Conservation (phyloP, 2,888 invertebrate species). For the Zeuzera pyrina region DNA sequence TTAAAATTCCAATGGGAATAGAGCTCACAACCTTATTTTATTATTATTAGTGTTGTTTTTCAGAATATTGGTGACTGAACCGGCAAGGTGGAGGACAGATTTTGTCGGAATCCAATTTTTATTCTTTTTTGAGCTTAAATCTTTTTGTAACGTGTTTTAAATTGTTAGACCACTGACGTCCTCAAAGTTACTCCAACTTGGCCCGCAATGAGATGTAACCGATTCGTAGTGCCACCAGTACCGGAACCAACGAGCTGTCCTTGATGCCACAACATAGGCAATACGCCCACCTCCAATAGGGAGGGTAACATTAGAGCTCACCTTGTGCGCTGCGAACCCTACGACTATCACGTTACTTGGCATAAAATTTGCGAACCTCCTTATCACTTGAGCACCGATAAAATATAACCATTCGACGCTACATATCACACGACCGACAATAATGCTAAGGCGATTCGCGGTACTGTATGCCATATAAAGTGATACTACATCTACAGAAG, state of each 20-base stretch:
- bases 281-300: constrained; percentile 74
- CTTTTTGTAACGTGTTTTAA: neutral
- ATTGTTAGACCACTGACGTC: too few relatives aligned
- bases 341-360: constrained; percentile 43
- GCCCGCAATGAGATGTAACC: constrained; percentile 31
- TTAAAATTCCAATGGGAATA: constrained; percentile 69
- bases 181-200: too few relatives aligned
- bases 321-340: constrained; percentile 73
- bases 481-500: constrained; percentile 66
- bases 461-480: constrained; percentile 43
- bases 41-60: constrained; percentile 43
- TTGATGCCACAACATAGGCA: constrained; percentile 69
- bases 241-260: constrained; percentile 59
- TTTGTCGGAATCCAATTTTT: too few relatives aligned
- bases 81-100: constrained; percentile 51
- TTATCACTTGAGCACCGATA: too few relatives aligned
- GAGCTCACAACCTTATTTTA: constrained; percentile 72
- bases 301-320: constrained; percentile 70
- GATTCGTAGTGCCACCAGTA: constrained; percentile 49
- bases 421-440: neutral
- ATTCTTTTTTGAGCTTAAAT: too few relatives aligned
- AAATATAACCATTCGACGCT: too few relatives aligned
- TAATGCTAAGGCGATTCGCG: constrained; percentile 23
- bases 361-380: constrained; percentile 30
- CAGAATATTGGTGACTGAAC: constrained; percentile 48